Evolutionary conservation across 2,113 vertebrate genomes (phyloP).

Genomic region (Mormyrus lacerda): DNA sequence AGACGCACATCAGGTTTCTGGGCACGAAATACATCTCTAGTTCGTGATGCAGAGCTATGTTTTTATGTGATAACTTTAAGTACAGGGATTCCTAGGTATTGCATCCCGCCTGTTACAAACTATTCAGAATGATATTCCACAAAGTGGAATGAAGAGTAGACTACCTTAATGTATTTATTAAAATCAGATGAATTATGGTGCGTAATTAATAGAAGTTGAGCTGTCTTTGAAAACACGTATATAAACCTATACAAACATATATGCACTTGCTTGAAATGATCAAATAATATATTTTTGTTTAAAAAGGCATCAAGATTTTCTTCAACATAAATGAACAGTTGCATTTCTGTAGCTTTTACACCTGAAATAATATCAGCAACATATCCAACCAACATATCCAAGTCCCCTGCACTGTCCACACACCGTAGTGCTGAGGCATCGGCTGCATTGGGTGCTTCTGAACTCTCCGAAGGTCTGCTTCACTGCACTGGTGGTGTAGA

Average conservation of each 20-base stretch:
- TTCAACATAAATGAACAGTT: not conserved
- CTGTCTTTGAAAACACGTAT: not conserved
- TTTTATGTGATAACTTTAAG: not conserved
- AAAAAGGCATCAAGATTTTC: not conserved
- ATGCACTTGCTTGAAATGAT: not conserved
- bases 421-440: slow-evolving; percentile 89
- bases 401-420: not conserved
- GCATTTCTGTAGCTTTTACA: not conserved
- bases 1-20: not conserved
- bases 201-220: not conserved
- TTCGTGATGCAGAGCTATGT: not conserved
- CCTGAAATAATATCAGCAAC: not conserved
- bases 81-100: not conserved
- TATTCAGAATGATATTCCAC: not conserved
- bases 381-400: not conserved
- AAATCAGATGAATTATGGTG: not conserved
- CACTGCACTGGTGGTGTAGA: slow-evolving; percentile 93
- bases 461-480: slow-evolving; percentile 96
- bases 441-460: slow-evolving; percentile 86
- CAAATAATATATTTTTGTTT: not conserved
- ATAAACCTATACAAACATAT: not conserved
- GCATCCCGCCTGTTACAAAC: not conserved
- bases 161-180: not conserved
- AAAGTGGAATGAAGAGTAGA: slow-evolving; percentile 5
- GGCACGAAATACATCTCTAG: not conserved